Conservation (phyloP, 1,140 invertebrate species). For the Pachypeltis micranthus region DNA sequence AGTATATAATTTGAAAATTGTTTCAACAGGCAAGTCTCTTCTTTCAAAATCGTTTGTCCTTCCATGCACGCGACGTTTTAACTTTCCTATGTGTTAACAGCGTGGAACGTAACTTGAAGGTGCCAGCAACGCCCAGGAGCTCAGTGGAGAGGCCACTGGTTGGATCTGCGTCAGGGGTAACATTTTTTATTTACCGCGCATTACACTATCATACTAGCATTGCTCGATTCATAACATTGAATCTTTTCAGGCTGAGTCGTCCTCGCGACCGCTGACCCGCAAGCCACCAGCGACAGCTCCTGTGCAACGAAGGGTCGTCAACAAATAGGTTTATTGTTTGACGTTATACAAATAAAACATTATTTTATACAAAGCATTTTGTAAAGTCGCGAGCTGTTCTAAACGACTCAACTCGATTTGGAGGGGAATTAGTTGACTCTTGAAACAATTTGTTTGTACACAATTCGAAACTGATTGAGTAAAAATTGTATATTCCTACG, state of each 20-base stretch:
- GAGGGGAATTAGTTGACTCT: no score
- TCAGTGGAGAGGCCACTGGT: constrained; percentile 16
- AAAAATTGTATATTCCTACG: no score
- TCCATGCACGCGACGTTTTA: background rate
- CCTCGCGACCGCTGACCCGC: background rate
- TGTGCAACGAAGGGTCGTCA: constrained; percentile 12
- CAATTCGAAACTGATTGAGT: no score
- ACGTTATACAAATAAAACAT: constrained; percentile 2
- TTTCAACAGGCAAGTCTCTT: no score
- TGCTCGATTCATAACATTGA: no score
- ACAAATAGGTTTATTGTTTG: background rate
- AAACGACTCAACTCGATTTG: no score
- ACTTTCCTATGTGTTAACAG: background rate
- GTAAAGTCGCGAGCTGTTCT: no score
- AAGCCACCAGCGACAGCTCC: constrained; percentile 20
- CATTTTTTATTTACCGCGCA: no score
- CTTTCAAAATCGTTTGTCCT: background rate
- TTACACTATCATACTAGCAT: no score
- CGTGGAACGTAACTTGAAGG: constrained; percentile 20
- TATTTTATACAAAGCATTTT: no score
- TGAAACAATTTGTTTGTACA: no score
- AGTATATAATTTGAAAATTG: background rate
- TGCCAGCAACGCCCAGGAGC: constrained; percentile 10
- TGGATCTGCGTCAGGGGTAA: background rate
- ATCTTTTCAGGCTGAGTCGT: constrained; percentile 10